Conservation (phyloP, 2,797 vertebrate genomes). For the Ceyx erithaca region DNA sequence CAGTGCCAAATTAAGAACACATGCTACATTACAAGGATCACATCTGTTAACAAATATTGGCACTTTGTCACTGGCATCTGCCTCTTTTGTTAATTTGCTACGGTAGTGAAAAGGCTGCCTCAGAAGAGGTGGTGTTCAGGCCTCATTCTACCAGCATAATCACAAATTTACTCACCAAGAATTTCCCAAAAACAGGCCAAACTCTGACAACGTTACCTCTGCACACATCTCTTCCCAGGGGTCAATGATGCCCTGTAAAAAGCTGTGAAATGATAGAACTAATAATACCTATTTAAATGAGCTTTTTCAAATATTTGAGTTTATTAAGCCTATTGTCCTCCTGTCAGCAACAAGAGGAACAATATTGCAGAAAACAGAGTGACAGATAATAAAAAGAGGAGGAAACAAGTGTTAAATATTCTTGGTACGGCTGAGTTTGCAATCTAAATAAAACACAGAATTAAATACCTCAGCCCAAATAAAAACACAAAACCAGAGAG, state of each 20-base stretch:
- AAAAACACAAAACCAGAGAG: neutral
- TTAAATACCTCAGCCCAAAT: neutral
- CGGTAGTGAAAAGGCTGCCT: conserved; percentile 47
- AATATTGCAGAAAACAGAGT: neutral
- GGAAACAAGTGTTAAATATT: neutral
- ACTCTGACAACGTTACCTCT: neutral
- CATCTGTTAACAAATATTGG: conserved; percentile 68
- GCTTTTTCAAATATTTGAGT: neutral
- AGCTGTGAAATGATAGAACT: conserved; percentile 25
- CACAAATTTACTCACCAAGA: conserved; percentile 10
- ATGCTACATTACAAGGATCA: conserved; percentile 57
- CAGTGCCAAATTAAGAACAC: conserved; percentile 73
- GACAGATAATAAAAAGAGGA: neutral
- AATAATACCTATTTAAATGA: neutral
- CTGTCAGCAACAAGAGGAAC: neutral
- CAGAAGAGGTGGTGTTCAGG: neutral
- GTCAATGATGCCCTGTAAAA: neutral
- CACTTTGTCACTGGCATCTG: conserved; percentile 57
- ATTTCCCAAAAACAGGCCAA: neutral
- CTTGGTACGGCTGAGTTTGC: neutral
- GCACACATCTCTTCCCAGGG: neutral
- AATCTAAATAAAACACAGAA: neutral
- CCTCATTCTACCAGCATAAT: neutral
- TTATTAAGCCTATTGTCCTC: conserved; percentile 12
- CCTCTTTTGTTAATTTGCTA: conserved; percentile 62